Evolutionary conservation across 2,797 vertebrate genomes (phyloP).

Genomic region (Chrosomus eos): DNA sequence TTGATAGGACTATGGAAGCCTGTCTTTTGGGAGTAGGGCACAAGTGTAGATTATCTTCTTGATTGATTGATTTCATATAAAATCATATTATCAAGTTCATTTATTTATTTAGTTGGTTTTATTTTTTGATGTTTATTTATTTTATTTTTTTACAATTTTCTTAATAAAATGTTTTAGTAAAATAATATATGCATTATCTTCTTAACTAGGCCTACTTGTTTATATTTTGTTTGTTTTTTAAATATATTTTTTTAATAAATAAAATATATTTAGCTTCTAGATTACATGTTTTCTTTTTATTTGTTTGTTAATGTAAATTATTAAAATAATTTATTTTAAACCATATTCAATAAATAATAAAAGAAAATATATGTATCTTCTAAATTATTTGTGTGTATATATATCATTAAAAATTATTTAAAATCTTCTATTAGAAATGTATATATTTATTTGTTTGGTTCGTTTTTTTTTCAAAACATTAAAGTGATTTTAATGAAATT

Average conservation of each 20-base stretch:
- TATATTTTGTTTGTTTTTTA: neutral
- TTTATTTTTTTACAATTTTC: neutral
- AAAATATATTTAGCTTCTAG: neutral
- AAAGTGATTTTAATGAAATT: too few relatives aligned
- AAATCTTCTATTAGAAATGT: too few relatives aligned
- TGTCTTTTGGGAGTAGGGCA: slow-evolving; percentile 18
- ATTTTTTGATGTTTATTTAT: neutral
- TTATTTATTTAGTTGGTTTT: neutral
- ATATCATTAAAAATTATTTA: too few relatives aligned
- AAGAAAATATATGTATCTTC: neutral
- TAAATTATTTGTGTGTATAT: neutral
- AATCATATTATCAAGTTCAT: neutral
- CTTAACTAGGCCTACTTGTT: too few relatives aligned
- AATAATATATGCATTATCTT: neutral
- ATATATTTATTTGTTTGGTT: too few relatives aligned
- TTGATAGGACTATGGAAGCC: slow-evolving; percentile 16
- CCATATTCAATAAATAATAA: too few relatives aligned
- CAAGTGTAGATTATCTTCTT: slow-evolving; percentile 3
- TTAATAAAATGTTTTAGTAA: neutral
- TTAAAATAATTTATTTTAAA: neutral
- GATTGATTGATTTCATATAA: neutral
- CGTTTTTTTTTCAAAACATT: too few relatives aligned
- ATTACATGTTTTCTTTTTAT: neutral
- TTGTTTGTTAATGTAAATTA: neutral
- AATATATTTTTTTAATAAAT: neutral